phyloP scores from a whole-genome alignment of 2,113 vertebrate genomes.

The Rhinogobius similis region DNA sequence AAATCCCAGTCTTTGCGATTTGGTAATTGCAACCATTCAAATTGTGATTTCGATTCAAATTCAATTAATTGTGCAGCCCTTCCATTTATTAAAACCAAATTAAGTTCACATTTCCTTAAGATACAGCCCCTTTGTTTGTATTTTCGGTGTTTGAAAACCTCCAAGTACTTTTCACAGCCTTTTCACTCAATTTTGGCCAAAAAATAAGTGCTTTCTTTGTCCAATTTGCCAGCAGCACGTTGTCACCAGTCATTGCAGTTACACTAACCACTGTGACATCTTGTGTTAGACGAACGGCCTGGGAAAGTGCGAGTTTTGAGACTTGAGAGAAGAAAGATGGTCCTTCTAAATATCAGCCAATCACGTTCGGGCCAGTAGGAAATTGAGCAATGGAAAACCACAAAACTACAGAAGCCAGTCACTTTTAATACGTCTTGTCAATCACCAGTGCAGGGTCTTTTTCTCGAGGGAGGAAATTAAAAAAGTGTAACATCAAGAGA shows the following conservation, averaged over 20 bases:
- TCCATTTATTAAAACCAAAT: background rate
- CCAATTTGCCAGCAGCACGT: slow-evolving; percentile 40
- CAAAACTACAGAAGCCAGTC: slow-evolving; percentile 37
- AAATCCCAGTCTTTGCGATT: too few relatives aligned
- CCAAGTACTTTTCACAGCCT: slow-evolving; percentile 50
- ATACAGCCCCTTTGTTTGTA: background rate
- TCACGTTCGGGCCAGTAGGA: slow-evolving; percentile 28
- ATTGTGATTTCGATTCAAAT: too few relatives aligned
- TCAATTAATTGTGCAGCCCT: too few relatives aligned
- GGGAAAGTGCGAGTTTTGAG: slow-evolving; percentile 25
- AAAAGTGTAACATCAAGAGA: slow-evolving; percentile 31
- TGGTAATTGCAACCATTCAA: too few relatives aligned
- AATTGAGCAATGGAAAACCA: slow-evolving; percentile 52
- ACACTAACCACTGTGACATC: slow-evolving; percentile 44
- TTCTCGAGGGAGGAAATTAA: slow-evolving; percentile 54
- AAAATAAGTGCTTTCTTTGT: slow-evolving; percentile 76
- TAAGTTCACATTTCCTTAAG: background rate
- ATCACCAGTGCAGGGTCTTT: slow-evolving; percentile 19
- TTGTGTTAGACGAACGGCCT: slow-evolving; percentile 30
- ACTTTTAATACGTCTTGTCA: slow-evolving; percentile 48
- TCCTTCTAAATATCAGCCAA: slow-evolving; percentile 34
- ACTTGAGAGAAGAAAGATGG: slow-evolving; percentile 27
- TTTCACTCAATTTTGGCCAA: slow-evolving; percentile 49
- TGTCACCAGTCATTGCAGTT: slow-evolving; percentile 17
- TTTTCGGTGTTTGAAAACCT: background rate